phyloP scores from a whole-genome alignment of 2,113 vertebrate genomes.

The Bubalus kerabau region DNA sequence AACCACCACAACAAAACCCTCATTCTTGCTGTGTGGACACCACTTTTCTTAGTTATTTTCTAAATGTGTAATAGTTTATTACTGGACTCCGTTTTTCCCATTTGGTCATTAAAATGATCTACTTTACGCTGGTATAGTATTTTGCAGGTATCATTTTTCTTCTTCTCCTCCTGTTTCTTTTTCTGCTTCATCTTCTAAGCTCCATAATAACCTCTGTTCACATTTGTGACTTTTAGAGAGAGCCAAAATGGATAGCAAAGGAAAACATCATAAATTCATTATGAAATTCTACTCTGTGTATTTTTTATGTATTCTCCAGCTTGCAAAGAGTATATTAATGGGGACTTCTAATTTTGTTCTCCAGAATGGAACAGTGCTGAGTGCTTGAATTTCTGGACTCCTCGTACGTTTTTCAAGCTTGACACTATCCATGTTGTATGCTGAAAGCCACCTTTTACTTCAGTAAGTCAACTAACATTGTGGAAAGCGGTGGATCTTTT shows the following conservation, averaged over 20 bases:
- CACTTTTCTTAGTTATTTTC: neutral
- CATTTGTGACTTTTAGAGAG: constrained; percentile 25
- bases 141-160: neutral
- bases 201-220: neutral
- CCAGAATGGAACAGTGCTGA: neutral
- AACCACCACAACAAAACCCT: neutral
- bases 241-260: constrained; percentile 46
- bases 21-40: neutral
- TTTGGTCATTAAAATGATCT: neutral
- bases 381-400: neutral
- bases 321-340: constrained; percentile 10
- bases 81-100: neutral
- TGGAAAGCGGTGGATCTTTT: neutral
- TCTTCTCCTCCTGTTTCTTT: neutral
- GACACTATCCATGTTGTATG: neutral
- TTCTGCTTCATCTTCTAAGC: neutral
- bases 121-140: neutral
- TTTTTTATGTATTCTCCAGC: neutral
- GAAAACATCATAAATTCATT: constrained; percentile 57
- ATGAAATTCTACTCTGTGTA: constrained; percentile 9
- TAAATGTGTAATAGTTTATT: neutral
- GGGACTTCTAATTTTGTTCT: constrained; percentile 40
- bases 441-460: constrained; percentile 10
- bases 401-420: constrained; percentile 24
- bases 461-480: neutral